Percentiles rank a stretch among this genome's conserved stretches.
Conservation (phyloP, 2,888 invertebrate genomes). For the Suillia variegata region DNA sequence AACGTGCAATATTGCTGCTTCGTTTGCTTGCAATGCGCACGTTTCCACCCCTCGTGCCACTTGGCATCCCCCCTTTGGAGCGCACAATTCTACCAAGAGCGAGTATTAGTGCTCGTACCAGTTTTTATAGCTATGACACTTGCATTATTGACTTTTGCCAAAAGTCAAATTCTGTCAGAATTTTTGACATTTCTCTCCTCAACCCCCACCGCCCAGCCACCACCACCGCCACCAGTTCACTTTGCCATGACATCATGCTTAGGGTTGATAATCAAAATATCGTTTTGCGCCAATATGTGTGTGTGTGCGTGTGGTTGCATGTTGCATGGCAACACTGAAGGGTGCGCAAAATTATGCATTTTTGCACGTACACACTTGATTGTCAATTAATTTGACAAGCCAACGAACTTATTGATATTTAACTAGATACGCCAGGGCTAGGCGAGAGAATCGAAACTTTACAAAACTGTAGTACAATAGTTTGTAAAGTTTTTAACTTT, state of each 20-base stretch:
- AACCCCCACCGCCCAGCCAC: not conserved
- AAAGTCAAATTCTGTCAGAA: conserved; percentile 29
- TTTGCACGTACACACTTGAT: conserved; percentile 24
- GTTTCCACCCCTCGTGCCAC: too few relatives aligned
- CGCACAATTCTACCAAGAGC: not conserved
- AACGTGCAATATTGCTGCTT: conserved; percentile 5
- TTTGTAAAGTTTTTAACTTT: conserved; percentile 18
- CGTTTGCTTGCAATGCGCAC: too few relatives aligned
- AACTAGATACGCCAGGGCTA: too few relatives aligned
- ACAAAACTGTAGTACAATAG: too few relatives aligned
- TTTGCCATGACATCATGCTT: too few relatives aligned
- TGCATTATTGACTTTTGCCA: conserved; percentile 34
- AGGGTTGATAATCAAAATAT: not conserved
- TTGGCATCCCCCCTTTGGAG: not conserved
- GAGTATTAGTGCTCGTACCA: not conserved
- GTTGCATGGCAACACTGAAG: not conserved
- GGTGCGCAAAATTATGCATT: conserved; percentile 10
- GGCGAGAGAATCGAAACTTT: too few relatives aligned
- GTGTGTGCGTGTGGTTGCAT: too few relatives aligned
- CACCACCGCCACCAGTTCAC: too few relatives aligned
- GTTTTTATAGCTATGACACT: conserved; percentile 25
- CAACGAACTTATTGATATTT: too few relatives aligned
- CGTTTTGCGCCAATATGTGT: not conserved
- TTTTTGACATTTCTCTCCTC: conserved; percentile 13
- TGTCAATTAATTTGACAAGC: conserved; percentile 25